Percentiles rank a stretch among this genome's conserved stretches.
Evolutionary conservation across 1,140 invertebrate genomes (phyloP).

Genomic region (Panonychus citri): DNA sequence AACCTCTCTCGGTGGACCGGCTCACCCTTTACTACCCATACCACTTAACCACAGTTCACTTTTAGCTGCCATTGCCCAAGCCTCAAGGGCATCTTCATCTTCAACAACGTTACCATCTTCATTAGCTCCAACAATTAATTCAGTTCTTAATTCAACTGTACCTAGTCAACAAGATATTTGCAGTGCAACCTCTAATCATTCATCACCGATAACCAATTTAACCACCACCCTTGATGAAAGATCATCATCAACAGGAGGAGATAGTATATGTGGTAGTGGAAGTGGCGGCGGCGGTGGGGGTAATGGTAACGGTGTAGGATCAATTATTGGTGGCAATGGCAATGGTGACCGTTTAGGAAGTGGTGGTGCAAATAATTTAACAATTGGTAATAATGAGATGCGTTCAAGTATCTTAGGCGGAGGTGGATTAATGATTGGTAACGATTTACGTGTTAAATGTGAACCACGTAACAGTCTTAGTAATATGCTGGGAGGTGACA

Average conservation of each 20-base stretch:
- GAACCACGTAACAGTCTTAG: no score
- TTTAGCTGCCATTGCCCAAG: no score
- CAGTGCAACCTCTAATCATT: neutral
- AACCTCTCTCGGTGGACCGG: no score
- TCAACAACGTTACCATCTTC: neutral
- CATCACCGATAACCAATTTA: neutral
- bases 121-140: neutral
- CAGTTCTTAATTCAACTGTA: neutral
- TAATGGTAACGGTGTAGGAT: conserved; percentile 1
- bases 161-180: neutral
- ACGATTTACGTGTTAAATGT: no score
- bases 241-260: conserved; percentile 3
- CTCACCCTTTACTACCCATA: no score
- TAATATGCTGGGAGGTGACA: no score
- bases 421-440: no score
- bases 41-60: no score
- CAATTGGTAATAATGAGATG: no score
- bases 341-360: neutral
- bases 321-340: neutral
- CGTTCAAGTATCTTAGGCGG: no score
- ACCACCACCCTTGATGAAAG: neutral
- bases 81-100: no score
- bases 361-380: neutral
- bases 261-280: conserved; percentile 14
- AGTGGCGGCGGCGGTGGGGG: neutral